These are phyloP conservation scores for Dascillus cervinus DNA, from an alignment of 2,888 invertebrate species.

Conservation along the genomic window DNA sequence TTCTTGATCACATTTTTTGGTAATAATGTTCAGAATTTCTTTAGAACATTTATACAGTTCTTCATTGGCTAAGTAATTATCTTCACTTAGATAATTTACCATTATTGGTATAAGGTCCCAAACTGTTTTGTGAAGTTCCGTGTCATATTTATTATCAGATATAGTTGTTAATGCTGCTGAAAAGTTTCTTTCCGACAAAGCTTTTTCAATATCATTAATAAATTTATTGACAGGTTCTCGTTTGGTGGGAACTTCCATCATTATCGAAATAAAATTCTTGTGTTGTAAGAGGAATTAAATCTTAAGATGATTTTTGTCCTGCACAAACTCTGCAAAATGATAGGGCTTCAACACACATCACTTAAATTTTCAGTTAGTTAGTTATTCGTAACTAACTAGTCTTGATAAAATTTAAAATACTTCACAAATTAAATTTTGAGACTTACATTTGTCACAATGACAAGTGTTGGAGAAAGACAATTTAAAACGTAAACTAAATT, in stretches of 20 bases:
- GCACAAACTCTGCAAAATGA: conserved; percentile 6
- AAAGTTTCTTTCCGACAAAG: conserved; percentile 1
- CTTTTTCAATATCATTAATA: conserved; percentile 1
- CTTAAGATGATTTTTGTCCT: too few relatives aligned
- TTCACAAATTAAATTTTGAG: too few relatives aligned
- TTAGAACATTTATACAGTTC: conserved; percentile 58
- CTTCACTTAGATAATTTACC: conserved; percentile 48
- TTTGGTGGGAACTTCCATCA: conserved; percentile 1
- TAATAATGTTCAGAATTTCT: conserved; percentile 53
- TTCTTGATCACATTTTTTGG: conserved; percentile 58
- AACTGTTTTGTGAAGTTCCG: conserved; percentile 1
- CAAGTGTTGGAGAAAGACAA: too few relatives aligned
- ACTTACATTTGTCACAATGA: too few relatives aligned
- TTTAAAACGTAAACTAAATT: too few relatives aligned
- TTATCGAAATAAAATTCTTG: neutral
- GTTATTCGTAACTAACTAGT: too few relatives aligned
- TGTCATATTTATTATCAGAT: neutral
- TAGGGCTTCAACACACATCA: conserved; percentile 4
- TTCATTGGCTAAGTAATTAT: conserved; percentile 46
- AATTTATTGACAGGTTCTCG: conserved; percentile 1
- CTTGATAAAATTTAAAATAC: too few relatives aligned
- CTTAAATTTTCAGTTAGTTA: neutral
- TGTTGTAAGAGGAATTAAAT: too few relatives aligned
- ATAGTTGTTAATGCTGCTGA: conserved; percentile 1
- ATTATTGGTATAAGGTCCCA: conserved; percentile 48